These are phyloP conservation scores for Aurelia coerulea DNA, from an alignment of 30 jellyfish, hydroid and myxozoan genomes.

Conservation along the genomic window DNA sequence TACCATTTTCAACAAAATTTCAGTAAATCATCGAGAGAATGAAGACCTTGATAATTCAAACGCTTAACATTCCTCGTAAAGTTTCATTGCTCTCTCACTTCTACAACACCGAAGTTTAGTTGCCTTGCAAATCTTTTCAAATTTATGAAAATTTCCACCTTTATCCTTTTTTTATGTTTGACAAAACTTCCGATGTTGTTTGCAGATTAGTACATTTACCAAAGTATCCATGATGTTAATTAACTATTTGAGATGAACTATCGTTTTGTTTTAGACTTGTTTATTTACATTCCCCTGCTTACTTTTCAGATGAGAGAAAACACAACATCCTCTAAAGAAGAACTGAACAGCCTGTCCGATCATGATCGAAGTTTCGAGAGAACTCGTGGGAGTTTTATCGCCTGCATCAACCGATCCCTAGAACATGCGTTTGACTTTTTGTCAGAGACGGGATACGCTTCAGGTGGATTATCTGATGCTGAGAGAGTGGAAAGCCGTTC, in stretches of 20 bases:
- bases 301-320: slow-evolving; percentile 57
- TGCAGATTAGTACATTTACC: too few species aligned
- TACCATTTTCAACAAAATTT: too few species aligned
- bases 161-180: too few species aligned
- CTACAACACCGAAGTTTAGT: too few species aligned
- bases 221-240: too few species aligned
- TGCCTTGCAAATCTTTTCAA: background rate
- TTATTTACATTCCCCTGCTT: background rate
- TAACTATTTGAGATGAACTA: too few species aligned
- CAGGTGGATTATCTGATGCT: slow-evolving; percentile 64
- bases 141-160: too few species aligned
- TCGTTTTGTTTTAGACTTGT: background rate
- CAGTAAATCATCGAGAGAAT: too few species aligned
- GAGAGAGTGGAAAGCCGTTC: slow-evolving; percentile 59
- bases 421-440: slow-evolving; percentile 69
- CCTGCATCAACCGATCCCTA: slow-evolving; percentile 63
- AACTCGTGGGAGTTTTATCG: slow-evolving; percentile 61
- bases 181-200: too few species aligned
- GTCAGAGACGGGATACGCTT: slow-evolving; percentile 68
- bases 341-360: slow-evolving; percentile 37
- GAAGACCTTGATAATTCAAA: too few species aligned
- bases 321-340: slow-evolving; percentile 35
- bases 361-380: slow-evolving; percentile 74
- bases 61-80: too few species aligned
- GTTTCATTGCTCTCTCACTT: too few species aligned